Evolutionary conservation across 1,140 invertebrate genomes (phyloP), one percentile per base, ranked within the genome.

Genomic region (Pseudomyrmex sp.): DNA sequence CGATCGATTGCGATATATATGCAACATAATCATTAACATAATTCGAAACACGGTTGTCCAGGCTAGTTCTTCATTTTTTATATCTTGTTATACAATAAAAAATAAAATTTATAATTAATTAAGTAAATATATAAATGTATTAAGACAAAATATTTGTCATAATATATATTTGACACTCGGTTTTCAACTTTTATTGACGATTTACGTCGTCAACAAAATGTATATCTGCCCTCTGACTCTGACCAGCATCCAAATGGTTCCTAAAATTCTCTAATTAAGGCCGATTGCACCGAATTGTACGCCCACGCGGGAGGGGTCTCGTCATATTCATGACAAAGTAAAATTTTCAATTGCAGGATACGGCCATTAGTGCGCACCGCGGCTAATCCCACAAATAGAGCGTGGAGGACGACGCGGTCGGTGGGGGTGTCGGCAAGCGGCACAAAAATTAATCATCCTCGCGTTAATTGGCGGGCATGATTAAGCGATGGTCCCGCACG

Each of bases 301-400:
- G 83, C 88, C 88, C 88, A 89, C 89, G 85, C 74, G 85, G 74
- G 58, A 83, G 74, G 52, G 7, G 35, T 35, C 85, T 85, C 83
- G 88, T 89, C 88, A 89, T 89, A 85, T 35, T 86, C 89, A 69
- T 90, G 89, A 90, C 89, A 86, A 79, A 73, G 89, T 87, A 61
- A 75, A 90, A 90, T 90, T 90, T 90, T 89, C 89, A 90, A 90
- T 90, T 90, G 88, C 83, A 80, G 85, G 88, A 89, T 87, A 89
- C 88, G 84, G 77, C 76, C 76, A 73, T 65, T 69, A 85, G 72
- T 82, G 87, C 83, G 89, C 84, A 89, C 85, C 88, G 85, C 85
- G 84, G 86, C 88, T 90, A 90, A 90, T 90, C 63, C 44, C 75
- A 63, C 56, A 88, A 90, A 90, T 87, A 79, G 82, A 89, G 83